phyloP scores from a whole-genome alignment of 2,888 invertebrate genomes.

The Aphodius granarius region DNA sequence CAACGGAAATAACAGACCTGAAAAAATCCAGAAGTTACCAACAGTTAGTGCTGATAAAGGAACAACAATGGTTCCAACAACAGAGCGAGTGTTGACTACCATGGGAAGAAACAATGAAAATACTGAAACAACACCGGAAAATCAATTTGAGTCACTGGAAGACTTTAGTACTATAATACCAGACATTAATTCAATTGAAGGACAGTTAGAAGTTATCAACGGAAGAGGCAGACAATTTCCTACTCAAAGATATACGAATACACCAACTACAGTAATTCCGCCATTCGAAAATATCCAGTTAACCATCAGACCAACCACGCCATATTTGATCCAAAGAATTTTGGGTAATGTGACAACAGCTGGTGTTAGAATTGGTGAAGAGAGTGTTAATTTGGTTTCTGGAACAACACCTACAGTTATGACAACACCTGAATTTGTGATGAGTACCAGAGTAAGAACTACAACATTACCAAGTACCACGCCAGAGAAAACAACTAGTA shows the following conservation, averaged over 20 bases:
- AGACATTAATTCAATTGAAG: constrained; percentile 13
- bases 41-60: constrained; percentile 2
- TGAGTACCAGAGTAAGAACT: constrained; percentile 1
- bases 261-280: constrained; percentile 18
- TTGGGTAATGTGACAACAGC: constrained; percentile 10
- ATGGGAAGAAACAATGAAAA: background rate
- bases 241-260: constrained; percentile 16
- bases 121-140: background rate
- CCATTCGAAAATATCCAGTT: constrained; percentile 17
- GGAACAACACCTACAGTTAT: constrained; percentile 10
- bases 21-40: constrained; percentile 27
- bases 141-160: background rate
- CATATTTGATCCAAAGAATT: constrained; percentile 22
- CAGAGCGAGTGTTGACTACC: background rate
- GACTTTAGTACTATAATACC: constrained; percentile 6
- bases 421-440: constrained; percentile 3
- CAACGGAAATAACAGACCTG: constrained; percentile 20
- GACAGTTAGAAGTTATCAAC: background rate
- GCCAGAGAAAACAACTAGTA: constrained; percentile 40
- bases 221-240: background rate
- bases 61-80: constrained; percentile 3
- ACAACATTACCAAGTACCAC: constrained; percentile 28
- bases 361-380: constrained; percentile 11
- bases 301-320: constrained; percentile 19
- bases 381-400: background rate